Evolutionary conservation across 1,140 invertebrate genomes (phyloP), one percentile per base, ranked within the genome.

Genomic region (Brachionus sp.): DNA sequence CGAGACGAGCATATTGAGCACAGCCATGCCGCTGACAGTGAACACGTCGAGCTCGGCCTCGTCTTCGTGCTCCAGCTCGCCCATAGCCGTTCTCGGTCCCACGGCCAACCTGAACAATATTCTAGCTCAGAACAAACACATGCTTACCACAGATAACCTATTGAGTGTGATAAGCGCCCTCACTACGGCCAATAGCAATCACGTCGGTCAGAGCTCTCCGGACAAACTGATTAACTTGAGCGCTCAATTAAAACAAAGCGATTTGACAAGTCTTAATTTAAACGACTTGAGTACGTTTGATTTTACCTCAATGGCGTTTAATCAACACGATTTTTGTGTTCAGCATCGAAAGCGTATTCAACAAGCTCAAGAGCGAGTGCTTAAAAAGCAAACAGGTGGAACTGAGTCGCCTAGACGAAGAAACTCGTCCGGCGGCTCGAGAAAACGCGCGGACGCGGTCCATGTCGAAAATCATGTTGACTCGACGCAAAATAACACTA

Each of bases 341-440:
- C 82, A 62, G 53, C 57, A 73, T 44, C 68, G 44, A 0, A 75
- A 83, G 25, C 82, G 82, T 2, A 83, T 83, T 23, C 82, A 83
- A 73, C 82, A 83, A 29, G 82, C 82, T 2, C 66, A 77, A 57
- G 66, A 83, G 16, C 62, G 82, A 7, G 35, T 73, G 35, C 23
- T 75, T 13, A 50, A 83, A 37, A 70, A 83, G 50, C 29, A 82
- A 9, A 3, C 42, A 12, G 16, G 3, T 33, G 12, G 1, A 10
- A 50, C 1, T 12, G 44, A 77, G 9, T 25, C 23, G 33, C 62
- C 62, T 25, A 35, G 53, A 3, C 13, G 53, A 42, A 9, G 66
- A 33, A 33, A 35, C 16, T 12, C 44, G n/a, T n/a, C n/a, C 3
- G 42, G 29, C 16, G 33, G 3, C 12, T 12, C 37, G 6, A 73